phyloP scores from a whole-genome alignment of 2,888 invertebrate genomes.

The Tipula lateralis region DNA sequence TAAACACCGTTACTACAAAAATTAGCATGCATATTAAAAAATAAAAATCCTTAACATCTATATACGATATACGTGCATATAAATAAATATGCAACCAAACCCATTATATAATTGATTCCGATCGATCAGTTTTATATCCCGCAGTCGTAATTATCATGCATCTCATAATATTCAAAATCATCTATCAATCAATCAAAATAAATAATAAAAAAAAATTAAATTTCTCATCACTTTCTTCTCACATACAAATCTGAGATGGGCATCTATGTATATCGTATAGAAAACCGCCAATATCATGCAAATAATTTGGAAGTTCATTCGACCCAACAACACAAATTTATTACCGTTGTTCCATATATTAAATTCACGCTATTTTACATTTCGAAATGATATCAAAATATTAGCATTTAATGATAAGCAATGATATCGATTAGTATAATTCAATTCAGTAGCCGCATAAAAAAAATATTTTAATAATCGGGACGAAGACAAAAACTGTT shows the following conservation, averaged over 20 bases:
- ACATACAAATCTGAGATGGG: background rate
- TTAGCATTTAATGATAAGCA: conserved; percentile 1
- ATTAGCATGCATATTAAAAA: background rate
- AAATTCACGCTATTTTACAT: background rate
- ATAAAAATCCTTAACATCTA: background rate
- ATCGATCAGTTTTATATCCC: background rate
- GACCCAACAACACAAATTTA: background rate
- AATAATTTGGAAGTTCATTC: background rate
- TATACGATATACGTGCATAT: background rate
- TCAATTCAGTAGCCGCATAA: background rate
- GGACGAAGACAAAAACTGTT: background rate
- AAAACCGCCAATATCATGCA: background rate
- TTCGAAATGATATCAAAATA: background rate
- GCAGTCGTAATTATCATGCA: background rate
- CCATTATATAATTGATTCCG: background rate
- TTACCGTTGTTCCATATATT: background rate
- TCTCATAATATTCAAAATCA: background rate
- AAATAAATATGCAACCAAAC: background rate
- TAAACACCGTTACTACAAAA: background rate
- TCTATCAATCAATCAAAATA: background rate
- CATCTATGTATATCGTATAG: background rate
- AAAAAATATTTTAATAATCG: background rate
- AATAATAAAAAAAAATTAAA: background rate
- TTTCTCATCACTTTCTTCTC: background rate
- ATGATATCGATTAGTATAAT: background rate